Evolutionary conservation across 2,888 invertebrate genomes (phyloP).

Genomic region (Luffia ferchaultella): DNA sequence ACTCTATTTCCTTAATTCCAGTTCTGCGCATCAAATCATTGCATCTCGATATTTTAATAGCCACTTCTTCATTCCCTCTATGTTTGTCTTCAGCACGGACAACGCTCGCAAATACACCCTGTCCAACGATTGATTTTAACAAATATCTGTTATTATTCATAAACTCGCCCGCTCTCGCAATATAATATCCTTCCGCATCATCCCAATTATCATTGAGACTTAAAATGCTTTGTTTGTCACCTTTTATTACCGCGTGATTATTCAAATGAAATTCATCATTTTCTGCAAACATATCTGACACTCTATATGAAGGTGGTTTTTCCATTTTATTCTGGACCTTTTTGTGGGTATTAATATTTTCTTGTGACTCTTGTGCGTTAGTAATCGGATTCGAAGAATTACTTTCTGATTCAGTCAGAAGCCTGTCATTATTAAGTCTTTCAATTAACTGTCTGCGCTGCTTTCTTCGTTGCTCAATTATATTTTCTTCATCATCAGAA

Average conservation of each 20-base stretch:
- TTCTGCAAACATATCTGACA: constrained; percentile 93
- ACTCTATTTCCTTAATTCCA: constrained; percentile 93
- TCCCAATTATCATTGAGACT: constrained; percentile 98
- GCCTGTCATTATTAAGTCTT: constrained; percentile 19
- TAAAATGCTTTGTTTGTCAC: constrained; percentile 72
- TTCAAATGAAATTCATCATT: constrained; percentile 87
- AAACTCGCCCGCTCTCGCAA: constrained; percentile 88
- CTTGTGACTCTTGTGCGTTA: constrained; percentile 16
- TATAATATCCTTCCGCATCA: constrained; percentile 97
- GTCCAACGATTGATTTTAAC: constrained; percentile 95
- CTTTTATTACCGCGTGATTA: constrained; percentile 70
- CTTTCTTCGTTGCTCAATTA: constrained; percentile 88
- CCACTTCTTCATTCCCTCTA: constrained; percentile 85
- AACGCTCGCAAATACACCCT: constrained; percentile 98
- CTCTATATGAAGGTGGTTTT: constrained; percentile 27
- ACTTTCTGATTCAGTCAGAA: constrained; percentile 17
- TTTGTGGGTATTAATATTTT: constrained; percentile 14
- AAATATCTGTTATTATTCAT: constrained; percentile 85
- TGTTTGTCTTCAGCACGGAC: constrained; percentile 90
- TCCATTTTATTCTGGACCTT: constrained; percentile 10
- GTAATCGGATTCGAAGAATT: neutral
- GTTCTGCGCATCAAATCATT: constrained; percentile 99
- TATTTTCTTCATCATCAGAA: constrained; percentile 85
- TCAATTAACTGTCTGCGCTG: constrained; percentile 87
- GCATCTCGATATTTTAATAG: constrained; percentile 97